Base-by-base conservation (phyloP, 2,888 invertebrate species). In the Pomacea canaliculata region DNA sequence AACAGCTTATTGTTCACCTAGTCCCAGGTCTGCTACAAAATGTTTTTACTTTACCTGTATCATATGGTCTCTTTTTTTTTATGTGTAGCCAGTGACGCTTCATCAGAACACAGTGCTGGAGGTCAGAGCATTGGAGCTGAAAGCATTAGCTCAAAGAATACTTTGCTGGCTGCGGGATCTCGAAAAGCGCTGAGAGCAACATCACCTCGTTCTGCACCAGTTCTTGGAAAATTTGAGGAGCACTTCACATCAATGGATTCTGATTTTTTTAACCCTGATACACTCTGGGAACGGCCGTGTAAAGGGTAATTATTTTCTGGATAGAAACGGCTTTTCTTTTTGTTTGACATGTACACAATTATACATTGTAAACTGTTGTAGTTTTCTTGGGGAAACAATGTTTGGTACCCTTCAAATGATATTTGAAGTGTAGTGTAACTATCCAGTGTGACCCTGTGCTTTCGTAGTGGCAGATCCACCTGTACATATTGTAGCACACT, bases 281-380 rank as follows among this genome's bases (percentile, higher is more conserved):
- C 95, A 72, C 92, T 97, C 76, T 97, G 97, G 97, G 94, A 94
- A 89, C 92, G 97, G 68, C 83, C 83, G 16, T 80, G 85, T 49
- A 80, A 88, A 19, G 87, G 89, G 88, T 88, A 79, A 75, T 83
- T 76, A 71, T 13, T 27, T 23, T 51, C 51, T 16, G 51, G 51
- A 16, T 56, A 56, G 51, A 56, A 56, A 56, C 1, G 2, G 51
- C 51, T 16, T 37, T 37, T 37, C 4, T 37, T 37, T 37, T 37
- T 37, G 37, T 37, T 37, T 0, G 37, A 37, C 37, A 37, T 37
- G 37, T 37, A n/a, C n/a, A n/a, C n/a, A n/a, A n/a, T n/a, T 37
- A 3, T 37, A 5, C 37, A 37, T 37, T 37, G 37, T 37, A 1
- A 37, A 1, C 1, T 37, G 37, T 37, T 37, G 37, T 37, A 37